Evolutionary conservation across 2,113 vertebrate genomes (phyloP), one percentile per base, ranked within the genome.

Genomic region (Aleadryas rufinucha): DNA sequence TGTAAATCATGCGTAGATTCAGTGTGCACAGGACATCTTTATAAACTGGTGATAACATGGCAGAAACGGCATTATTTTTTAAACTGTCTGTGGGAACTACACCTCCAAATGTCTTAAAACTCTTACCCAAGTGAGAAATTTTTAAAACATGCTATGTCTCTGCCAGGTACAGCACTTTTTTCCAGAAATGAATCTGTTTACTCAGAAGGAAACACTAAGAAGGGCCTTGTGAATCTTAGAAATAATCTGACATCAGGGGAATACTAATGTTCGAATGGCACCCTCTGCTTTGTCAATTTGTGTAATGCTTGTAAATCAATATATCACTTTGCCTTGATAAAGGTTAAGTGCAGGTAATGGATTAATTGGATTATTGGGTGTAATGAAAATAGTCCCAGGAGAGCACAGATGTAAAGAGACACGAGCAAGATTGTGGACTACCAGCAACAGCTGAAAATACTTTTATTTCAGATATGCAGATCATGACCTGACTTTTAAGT

Each of bases 331-430:
- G 66, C 93, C 84, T 91, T 90, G 37, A 82, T 93, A 93, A 94
- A 96, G 78, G 59, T 16, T 72, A 91, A 97, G 24, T 90, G 71
- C 50, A 93, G 54, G 92, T 87, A 96, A 97, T 79, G 49, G 66
- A 86, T 84, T 91, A 53, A 94, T 37, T 66, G 31, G 39, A 83
- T 77, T 83, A 63, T 23, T 78, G 13, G 8, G 15, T 69, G 37
- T 63, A 71, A 90, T 75, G 69, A 84, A 94, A 89, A 81, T 42
- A 21, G 52, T 91, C 56, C 64, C 89, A 89, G n/a, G 60, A 85
- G 90, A 78, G 23, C 28, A 77, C 35, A 70, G 45, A 88, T n/a
- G 44, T 10, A 41, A 41, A 71, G 47, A 70, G 23, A 74, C 24
- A 12, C 0, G 0, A 31, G 57, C 8, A 49, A 53, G 28, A 27